A percentile compares a stretch with the other conserved stretches of the same genome.
Conservation (phyloP, 2,797 vertebrate species). For the Sus cebifrons region DNA sequence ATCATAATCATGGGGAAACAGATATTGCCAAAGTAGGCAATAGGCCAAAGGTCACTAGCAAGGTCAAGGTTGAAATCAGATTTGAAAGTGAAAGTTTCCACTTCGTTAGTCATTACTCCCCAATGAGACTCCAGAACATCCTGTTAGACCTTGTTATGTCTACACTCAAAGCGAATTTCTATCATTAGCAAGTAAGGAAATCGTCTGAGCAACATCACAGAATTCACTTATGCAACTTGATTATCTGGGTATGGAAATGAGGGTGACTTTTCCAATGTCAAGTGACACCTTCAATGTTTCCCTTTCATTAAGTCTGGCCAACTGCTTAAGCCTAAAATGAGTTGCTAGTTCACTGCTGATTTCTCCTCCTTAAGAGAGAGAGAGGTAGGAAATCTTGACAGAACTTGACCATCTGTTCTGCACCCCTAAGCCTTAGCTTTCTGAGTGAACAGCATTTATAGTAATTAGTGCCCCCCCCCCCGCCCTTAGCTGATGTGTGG, state of each 20-base stretch:
- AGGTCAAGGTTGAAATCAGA: constrained; percentile 61
- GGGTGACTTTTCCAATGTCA: constrained; percentile 8
- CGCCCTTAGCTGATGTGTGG: not conserved
- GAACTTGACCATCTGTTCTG: not conserved
- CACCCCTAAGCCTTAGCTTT: not conserved
- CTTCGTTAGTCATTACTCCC: constrained; percentile 37
- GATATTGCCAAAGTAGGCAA: constrained; percentile 49
- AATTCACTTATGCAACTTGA: constrained; percentile 9
- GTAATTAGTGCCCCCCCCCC: not conserved
- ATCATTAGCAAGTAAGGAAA: constrained; percentile 27
- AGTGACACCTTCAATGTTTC: not conserved
- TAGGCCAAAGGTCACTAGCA: constrained; percentile 45
- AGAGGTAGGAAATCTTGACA: not conserved
- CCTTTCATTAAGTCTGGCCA: not conserved
- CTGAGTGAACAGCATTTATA: not conserved
- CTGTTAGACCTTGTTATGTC: constrained; percentile 23
- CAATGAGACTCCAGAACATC: not conserved
- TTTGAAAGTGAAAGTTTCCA: constrained; percentile 39
- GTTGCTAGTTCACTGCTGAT: not conserved
- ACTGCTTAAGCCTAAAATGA: not conserved
- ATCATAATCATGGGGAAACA: constrained; percentile 35
- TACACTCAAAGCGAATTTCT: constrained; percentile 28
- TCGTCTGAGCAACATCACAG: constrained; percentile 6
- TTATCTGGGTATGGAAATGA: not conserved
- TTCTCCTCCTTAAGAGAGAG: not conserved